Evolutionary conservation across 1,140 invertebrate genomes (phyloP).

Genomic region (Drosophila insularis): DNA sequence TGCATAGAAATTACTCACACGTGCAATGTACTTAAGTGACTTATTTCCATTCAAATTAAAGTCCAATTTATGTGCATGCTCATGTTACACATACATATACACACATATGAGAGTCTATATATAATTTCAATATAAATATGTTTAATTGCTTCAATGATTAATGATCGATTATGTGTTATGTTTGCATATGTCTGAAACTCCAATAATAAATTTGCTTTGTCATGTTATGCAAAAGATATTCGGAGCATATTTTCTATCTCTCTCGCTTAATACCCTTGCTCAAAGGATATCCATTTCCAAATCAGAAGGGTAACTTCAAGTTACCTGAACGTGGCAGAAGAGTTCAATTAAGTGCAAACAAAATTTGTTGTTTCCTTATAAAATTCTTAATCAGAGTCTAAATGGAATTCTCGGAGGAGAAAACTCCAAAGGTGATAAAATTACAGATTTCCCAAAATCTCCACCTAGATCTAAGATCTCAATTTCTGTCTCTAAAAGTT

Average conservation of each 20-base stretch:
- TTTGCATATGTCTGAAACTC: not conserved
- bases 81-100: slow-evolving; percentile 40
- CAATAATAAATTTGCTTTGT: slow-evolving; percentile 52
- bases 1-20: not conserved
- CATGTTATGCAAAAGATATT: slow-evolving; percentile 73
- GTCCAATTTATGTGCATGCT: slow-evolving; percentile 57
- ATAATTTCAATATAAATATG: slow-evolving; percentile 69
- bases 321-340: too few species aligned
- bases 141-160: slow-evolving; percentile 69
- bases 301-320: not conserved
- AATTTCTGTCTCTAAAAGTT: too few species aligned
- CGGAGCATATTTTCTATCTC: not conserved
- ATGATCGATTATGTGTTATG: slow-evolving; percentile 43
- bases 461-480: too few species aligned
- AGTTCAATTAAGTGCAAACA: too few species aligned
- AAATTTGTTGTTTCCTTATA: too few species aligned
- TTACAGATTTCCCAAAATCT: too few species aligned
- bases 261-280: slow-evolving; percentile 15
- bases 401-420: too few species aligned
- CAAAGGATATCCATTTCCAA: not conserved
- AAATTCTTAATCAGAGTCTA: too few species aligned
- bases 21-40: slow-evolving; percentile 40
- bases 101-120: slow-evolving; percentile 12
- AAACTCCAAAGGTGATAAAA: too few species aligned
- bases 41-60: slow-evolving; percentile 72